Evolutionary conservation across 2,113 vertebrate genomes (phyloP), one percentile per base, ranked within the genome.

Genomic region (Phocoena phocoena): DNA sequence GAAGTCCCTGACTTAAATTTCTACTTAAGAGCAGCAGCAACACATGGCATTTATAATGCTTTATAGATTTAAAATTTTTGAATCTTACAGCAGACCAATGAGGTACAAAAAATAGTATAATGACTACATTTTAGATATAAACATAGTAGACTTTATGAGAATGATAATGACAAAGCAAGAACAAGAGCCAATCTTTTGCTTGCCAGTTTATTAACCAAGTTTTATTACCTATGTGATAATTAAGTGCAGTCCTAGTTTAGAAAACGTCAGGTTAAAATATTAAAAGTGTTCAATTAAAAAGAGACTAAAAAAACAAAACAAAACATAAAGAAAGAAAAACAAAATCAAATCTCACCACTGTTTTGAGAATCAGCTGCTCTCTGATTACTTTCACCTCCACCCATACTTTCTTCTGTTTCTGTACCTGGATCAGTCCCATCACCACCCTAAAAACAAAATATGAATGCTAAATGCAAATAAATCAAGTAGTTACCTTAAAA

Each of bases 341-440:
- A 26, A 74, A 53, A 38, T 55, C 68, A 62, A 95, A 96, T 62
- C 89, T 92, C 99, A 99, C 99, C 99, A 96, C 98, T 99, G 94
- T 99, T 99, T 85, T 99, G 99, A 95, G 99, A 99, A 98, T 99
- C 99, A 71, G 99, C 99, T 82, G 99, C 98, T 91, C 99, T 99
- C 95, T 99, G 99, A 98, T 98, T 99, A 98, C 99, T 99, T 98
- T 99, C 99, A 8, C 99, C 98, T 95, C 99, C 99, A 97, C 99
- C 99, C 98, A 99, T 97, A 98, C 99, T 99, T 97, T 99, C 99
- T 98, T 99, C 99, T 2, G 99, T 99, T 98, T 99, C 99, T 23
- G 99, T 99, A 95, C 99, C 99, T 3, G 99, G 99, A 96, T 99
- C 99, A 14, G 99, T 99, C 91, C 99, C 99, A 44, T 99, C 99